Conservation (phyloP, 2,797 vertebrate species). For the Sebastiscus albofasciatus region DNA sequence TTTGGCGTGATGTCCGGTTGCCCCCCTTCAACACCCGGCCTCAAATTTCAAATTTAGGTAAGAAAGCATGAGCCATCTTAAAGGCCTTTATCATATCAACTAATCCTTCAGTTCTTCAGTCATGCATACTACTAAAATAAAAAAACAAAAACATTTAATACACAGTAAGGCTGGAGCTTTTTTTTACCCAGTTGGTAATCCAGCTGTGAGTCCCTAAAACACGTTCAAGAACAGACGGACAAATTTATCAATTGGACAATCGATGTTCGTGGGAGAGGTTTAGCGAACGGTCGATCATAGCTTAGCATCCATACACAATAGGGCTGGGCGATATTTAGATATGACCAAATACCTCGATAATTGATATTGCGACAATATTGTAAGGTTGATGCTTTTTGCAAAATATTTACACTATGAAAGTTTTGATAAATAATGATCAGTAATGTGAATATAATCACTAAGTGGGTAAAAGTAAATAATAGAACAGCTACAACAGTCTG, state of each 20-base stretch:
- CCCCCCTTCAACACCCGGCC: background rate
- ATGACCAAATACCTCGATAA: too few relatives aligned
- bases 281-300: background rate
- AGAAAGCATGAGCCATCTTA: background rate
- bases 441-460: too few relatives aligned
- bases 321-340: too few relatives aligned
- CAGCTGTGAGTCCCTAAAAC: background rate
- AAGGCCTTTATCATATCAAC: background rate
- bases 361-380: too few relatives aligned
- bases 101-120: background rate
- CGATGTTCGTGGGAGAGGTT: background rate
- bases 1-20: too few relatives aligned
- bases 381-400: too few relatives aligned
- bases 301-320: background rate
- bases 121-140: background rate
- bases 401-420: accelerated
- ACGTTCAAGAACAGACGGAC: background rate
- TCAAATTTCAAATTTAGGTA: background rate
- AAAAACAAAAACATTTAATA: too few relatives aligned
- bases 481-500: too few relatives aligned
- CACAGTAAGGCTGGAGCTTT: too few relatives aligned
- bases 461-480: too few relatives aligned
- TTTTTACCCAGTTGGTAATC: too few relatives aligned
- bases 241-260: background rate
- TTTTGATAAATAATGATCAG: too few relatives aligned